Evolutionary conservation across 92 coral and sea anemone genomes (phyloP).

Genomic region (Diadumene lineata): DNA sequence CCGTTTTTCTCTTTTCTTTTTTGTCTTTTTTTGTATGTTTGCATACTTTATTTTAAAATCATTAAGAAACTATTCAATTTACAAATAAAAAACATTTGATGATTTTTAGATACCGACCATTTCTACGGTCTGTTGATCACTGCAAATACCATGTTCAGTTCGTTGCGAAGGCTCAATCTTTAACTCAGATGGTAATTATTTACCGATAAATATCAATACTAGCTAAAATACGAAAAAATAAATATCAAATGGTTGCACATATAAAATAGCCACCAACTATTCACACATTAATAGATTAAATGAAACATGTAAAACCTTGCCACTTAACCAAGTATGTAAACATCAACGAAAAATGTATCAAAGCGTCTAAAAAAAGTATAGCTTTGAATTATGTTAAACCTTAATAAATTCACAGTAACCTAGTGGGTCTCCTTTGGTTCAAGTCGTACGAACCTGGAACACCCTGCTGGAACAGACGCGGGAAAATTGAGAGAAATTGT

Average conservation of each 20-base stretch:
- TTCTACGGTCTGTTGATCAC: not conserved
- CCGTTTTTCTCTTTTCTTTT: not conserved
- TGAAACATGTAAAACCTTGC: constrained; percentile 1
- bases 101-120: no score
- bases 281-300: constrained; percentile 13
- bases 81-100: no score
- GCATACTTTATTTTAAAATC: no score
- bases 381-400: no score
- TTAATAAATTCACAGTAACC: no score
- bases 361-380: no score
- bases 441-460: not conserved
- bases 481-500: no score
- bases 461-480: no score
- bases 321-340: constrained; percentile 6
- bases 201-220: constrained; percentile 11
- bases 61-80: no score
- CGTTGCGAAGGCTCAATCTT: constrained; percentile 9
- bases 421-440: constrained; percentile 28
- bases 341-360: constrained; percentile 1
- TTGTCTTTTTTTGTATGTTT: no score
- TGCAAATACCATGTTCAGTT: not conserved
- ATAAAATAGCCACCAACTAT: constrained; percentile 7
- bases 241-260: constrained; percentile 10
- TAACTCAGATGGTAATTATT: not conserved
- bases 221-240: constrained; percentile 18